phyloP scores from a whole-genome alignment of 2,113 vertebrate genomes.

The Burhinus bistriatus region DNA sequence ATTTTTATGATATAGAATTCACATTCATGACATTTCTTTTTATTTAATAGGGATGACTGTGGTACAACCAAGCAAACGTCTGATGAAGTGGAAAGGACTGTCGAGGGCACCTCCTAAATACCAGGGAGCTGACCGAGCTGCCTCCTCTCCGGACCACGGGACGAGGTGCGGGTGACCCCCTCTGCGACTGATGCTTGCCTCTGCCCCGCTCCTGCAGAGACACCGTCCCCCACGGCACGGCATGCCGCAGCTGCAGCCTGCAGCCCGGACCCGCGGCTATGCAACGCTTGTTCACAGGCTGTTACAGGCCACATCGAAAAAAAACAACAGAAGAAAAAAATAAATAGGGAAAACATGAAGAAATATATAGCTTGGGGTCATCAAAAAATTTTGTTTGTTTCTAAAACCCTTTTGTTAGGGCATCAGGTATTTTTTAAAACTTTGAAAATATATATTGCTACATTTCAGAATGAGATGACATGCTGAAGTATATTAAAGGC shows the following conservation, averaged over 20 bases:
- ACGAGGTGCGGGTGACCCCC: too few relatives aligned
- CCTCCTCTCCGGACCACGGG: not conserved
- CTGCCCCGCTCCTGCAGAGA: too few relatives aligned
- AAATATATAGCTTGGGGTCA: not conserved
- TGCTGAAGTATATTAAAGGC: not conserved
- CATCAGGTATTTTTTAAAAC: not conserved
- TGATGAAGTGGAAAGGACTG: not conserved
- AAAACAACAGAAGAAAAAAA: too few relatives aligned
- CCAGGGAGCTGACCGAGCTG: fast-evolving
- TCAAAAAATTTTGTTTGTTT: not conserved
- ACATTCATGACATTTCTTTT: not conserved
- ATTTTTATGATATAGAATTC: not conserved
- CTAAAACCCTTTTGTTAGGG: not conserved
- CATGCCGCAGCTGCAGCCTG: not conserved
- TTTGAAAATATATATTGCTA: not conserved
- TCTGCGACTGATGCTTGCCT: too few relatives aligned
- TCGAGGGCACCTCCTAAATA: fast-evolving
- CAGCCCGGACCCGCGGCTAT: not conserved
- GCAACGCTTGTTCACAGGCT: not conserved
- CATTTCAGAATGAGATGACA: not conserved
- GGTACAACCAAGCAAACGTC: not conserved
- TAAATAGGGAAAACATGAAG: not conserved
- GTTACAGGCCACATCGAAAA: not conserved
- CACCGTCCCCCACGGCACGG: fast-evolving
- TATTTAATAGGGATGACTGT: not conserved